These are phyloP conservation scores for Rhamphomyia laevipes DNA, from an alignment of 2,888 invertebrate species.

Conservation along the genomic window DNA sequence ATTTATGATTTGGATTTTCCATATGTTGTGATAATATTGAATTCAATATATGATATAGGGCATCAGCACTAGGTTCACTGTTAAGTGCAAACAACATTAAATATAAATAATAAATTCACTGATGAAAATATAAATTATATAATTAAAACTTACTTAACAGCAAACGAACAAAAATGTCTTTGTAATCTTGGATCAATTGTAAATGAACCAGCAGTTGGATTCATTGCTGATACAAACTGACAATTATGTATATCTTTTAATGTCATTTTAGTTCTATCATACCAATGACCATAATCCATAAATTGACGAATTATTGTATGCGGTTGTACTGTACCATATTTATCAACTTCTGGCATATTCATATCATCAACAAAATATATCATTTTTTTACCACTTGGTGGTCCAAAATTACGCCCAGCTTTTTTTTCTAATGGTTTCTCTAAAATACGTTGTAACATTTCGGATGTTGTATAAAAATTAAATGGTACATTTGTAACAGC, in stretches of 20 bases:
- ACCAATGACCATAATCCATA: constrained; percentile 93
- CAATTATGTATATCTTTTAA: constrained; percentile 87
- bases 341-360: constrained; percentile 96
- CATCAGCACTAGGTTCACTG: constrained; percentile 75
- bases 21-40: constrained; percentile 72
- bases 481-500: constrained; percentile 82
- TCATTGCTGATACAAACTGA: constrained; percentile 93
- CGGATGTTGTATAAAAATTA: constrained; percentile 91
- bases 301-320: constrained; percentile 88
- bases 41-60: constrained; percentile 71
- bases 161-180: constrained; percentile 76
- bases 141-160: constrained; percentile 50
- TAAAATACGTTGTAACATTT: constrained; percentile 75
- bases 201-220: constrained; percentile 91
- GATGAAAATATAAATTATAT: background rate
- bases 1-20: constrained; percentile 51
- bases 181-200: constrained; percentile 85
- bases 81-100: too few species aligned
- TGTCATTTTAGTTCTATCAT: constrained; percentile 73
- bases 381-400: constrained; percentile 83
- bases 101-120: too few species aligned
- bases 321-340: constrained; percentile 88
- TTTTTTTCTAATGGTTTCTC: constrained; percentile 92
- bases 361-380: constrained; percentile 92
- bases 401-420: constrained; percentile 85